Base-by-base conservation (phyloP, 2,888 invertebrate species). In the Noctua fimbriata region DNA sequence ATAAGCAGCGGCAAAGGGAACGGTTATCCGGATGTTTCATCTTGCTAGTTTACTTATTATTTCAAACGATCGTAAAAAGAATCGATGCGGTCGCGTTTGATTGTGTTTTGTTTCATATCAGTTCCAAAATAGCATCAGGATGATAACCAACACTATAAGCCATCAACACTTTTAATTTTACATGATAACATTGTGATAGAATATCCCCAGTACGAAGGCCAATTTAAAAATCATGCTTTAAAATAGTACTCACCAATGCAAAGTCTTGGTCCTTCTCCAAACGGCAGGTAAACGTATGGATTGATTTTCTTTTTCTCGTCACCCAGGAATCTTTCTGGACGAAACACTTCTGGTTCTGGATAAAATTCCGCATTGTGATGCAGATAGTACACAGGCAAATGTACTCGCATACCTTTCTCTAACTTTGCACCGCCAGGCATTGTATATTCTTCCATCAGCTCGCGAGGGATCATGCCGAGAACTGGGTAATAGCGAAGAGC, bases 241-340 rank as follows among this genome's bases (percentile, higher is more conserved):
- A 60, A 63, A 9, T 63, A 67, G 44, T 58, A 76, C 85, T 86
- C 32, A 94, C 94, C 94, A 12, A 94, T 89, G 63, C 94, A 94
- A 78, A 86, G 82, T 73, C 94, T 88, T 0, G 91, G 92, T 12
- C 93, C 93, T 74, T 91, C 92, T 16, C 93, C 93, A 78, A 94
- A 93, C 0, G 93, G 93, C 10, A 92, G 76, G 63, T 91, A 93
- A 0, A 91, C 90, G 76, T 86, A 93, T 0, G 90, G 92, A 28
- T 86, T 90, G 5, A 92, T 88, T 7, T 90, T 86, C n/a, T 81
- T 75, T 78, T 89, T 92, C n/a, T 89, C 88, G 1, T 90, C 91
- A 0, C 88, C 90, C 5, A 92, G 78, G 73, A 93, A 93, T 36
- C 94, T 87, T 81, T 93, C 93, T 1, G 94, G 94, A 0, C 81